Evolutionary conservation across 2,113 vertebrate species (phyloP), one percentile per base, ranked within the genome.

Genomic region (Lutjanus erythropterus): DNA sequence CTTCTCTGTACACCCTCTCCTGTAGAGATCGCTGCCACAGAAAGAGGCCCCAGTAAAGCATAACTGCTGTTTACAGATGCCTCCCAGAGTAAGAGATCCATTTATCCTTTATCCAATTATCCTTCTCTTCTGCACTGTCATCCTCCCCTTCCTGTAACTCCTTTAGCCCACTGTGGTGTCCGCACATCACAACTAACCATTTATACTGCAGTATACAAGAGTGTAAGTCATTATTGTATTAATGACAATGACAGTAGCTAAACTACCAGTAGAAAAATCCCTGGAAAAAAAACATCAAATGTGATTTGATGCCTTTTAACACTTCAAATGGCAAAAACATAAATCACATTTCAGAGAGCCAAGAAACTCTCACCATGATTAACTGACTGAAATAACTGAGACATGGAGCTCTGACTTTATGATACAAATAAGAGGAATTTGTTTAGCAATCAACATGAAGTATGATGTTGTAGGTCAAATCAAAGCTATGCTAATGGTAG

Each of bases 1-100:
- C 90, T 93, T 93, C 88, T 95, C 88, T 94, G 90, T 94, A 86
- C 93, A 91, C 91, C 89, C 93, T 94, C 89, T 94, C 94, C 93
- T 89, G 86, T 95, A 95, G 93, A 94, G 91, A 92, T 90, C 90
- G 86, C 89, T 84, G 93, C 91, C 93, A 90, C 92, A 94, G 92
- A 95, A 93, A 94, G 94, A 94, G 88, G 88, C 89, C 86, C 92
- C 94, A 88, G 90, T 94, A 94, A 95, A 93, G 92, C 93, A 94
- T 94, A 93, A 88, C 94, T 94, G 93, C 94, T 94, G 94, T 94
- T 93, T 95, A 90, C 94, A 94, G 94, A 94, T 90, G 88, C 91
- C 90, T 93, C 91, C 92, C 89, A 95, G 93, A 94, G 94, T 95
- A 95, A 95, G 94, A 94, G 65, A 89, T 90, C 86, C 89, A 90